Conservation (phyloP, 2,797 vertebrate species). For the Naso thynnoides region DNA sequence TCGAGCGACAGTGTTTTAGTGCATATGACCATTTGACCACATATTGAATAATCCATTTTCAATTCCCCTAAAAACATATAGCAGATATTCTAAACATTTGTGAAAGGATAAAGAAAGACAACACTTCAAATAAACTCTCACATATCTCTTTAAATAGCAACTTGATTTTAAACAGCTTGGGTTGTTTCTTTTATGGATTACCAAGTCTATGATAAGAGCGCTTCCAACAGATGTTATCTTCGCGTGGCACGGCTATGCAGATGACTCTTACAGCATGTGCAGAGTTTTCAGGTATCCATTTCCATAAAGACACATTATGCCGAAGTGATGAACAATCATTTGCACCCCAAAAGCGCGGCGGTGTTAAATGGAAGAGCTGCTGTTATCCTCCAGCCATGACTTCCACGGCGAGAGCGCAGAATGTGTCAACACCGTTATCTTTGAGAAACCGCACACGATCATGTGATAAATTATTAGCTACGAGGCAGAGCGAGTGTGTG, state of each 20-base stretch:
- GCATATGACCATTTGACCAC: conserved; percentile 25
- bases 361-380: conserved; percentile 62
- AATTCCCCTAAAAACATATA: neutral
- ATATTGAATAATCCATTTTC: conserved; percentile 2
- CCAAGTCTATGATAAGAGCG: conserved; percentile 19
- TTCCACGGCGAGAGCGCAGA: conserved; percentile 8
- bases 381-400: conserved; percentile 40
- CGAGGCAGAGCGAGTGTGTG: conserved; percentile 31
- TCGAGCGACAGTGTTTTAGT: conserved; percentile 38
- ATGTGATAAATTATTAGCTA: conserved; percentile 53
- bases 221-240: conserved; percentile 53
- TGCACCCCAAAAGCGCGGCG: conserved; percentile 28
- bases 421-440: conserved; percentile 31
- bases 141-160: conserved; percentile 1
- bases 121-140: neutral
- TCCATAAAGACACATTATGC: conserved; percentile 62
- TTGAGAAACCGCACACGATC: conserved; percentile 26
- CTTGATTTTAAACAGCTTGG: conserved; percentile 37
- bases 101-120: neutral
- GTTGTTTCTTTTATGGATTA: conserved; percentile 39
- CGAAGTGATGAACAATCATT: conserved; percentile 57
- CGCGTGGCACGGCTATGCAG: conserved; percentile 9
- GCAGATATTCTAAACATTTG: conserved; percentile 9
- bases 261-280: conserved; percentile 37
- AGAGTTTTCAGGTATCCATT: conserved; percentile 51